A percentile compares a stretch with the other conserved stretches of the same genome.
Conservation (phyloP, 2,113 vertebrate species). For the Dasyornis broadbenti region DNA sequence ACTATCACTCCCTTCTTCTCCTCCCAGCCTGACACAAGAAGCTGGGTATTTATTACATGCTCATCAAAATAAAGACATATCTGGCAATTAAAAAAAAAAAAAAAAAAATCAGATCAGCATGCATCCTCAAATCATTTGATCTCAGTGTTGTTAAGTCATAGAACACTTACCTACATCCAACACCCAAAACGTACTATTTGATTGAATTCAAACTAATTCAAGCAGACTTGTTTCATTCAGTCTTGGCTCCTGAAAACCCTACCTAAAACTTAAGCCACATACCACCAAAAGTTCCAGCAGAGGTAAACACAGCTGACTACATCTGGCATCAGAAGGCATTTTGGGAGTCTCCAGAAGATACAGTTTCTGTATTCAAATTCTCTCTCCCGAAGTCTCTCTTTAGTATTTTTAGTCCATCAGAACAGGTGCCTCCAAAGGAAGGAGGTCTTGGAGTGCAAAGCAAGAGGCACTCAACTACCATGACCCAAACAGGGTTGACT, state of each 20-base stretch:
- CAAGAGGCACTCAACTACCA: background rate
- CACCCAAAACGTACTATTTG: background rate
- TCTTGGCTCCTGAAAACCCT: background rate
- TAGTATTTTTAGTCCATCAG: background rate
- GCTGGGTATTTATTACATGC: background rate
- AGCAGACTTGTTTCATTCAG: background rate
- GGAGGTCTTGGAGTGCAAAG: background rate
- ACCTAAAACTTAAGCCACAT: background rate
- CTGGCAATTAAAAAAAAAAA: background rate
- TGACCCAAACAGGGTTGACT: background rate
- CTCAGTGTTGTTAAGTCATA: background rate
- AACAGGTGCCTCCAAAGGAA: background rate
- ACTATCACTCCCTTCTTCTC: background rate
- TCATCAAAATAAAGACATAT: background rate
- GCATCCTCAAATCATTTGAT: background rate
- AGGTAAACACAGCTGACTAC: background rate
- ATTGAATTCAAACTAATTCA: background rate
- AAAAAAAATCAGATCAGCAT: background rate
- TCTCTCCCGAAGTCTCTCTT: background rate
- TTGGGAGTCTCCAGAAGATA: background rate
- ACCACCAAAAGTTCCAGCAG: background rate
- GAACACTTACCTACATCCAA: background rate
- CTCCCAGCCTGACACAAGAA: background rate
- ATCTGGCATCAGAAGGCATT: background rate
- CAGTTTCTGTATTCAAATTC: background rate